Base-by-base conservation (phyloP, 1,140 invertebrate species). In the Aradophagus sp. region DNA sequence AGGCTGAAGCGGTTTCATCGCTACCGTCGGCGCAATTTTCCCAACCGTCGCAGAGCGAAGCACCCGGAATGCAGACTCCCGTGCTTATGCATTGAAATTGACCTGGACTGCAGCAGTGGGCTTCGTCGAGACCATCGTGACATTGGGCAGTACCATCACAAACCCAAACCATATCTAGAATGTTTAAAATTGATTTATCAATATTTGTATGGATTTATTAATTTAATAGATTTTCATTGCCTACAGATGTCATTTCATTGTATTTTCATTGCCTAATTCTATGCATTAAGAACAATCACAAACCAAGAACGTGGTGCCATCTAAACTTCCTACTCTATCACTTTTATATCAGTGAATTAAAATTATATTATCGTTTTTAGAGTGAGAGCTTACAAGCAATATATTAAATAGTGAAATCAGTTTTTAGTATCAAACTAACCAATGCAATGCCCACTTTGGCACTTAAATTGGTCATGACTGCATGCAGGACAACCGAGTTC, bases 101-200 rank as follows among this genome's bases (percentile, higher is more conserved):
- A 2, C 79, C 79, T 0, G 79, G 36, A 20, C 73, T 86, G 70
- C 90, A 91, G 47, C 89, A 91, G 32, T 89, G 86, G 0, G 86
- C 84, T 74, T 91, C 90, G 72, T 92, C 92, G 42, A 87, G 84
- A 0, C 89, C 89, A 79, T 93, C 92, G 31, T 87, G 83, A 81
- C 93, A 94, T 52, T 94, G 92, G 26, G 87, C 83, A 26, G 89
- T 89, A 23, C 90, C 91, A 74, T 94, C 92, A 78, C 93, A 95
- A 0, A 90, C 89, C 77, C 88, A 88, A 1, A 82, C 79, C 23
- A 87, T 85, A 38, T 82, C 82, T 83, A 11, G 29, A 65, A 14
- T n/a, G n/a, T n/a, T n/a, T n/a, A n/a, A n/a, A n/a, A n/a, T n/a
- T n/a, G n/a, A 23, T 23, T 23, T 23, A 5, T 23, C 20, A 23